Evolutionary conservation across 2,113 vertebrate genomes (phyloP).

Genomic region (Gymnogyps californianus): DNA sequence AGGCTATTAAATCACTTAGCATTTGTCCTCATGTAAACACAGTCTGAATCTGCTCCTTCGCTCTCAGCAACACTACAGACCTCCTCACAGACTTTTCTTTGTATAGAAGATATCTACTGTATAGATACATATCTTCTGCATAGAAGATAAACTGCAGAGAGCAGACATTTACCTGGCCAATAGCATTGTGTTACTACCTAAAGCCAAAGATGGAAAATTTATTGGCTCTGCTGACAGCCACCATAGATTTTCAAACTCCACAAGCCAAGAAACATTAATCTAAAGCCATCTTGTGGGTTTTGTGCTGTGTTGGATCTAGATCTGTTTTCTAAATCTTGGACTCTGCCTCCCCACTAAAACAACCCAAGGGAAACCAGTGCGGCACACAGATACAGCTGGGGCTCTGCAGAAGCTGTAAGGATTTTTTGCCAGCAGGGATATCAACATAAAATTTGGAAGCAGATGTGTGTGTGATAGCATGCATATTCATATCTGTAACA

Average conservation of each 20-base stretch:
- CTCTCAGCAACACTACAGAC: background rate
- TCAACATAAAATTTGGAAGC: background rate
- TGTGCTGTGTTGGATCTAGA: background rate
- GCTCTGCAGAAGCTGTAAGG: background rate
- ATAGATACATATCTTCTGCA: background rate
- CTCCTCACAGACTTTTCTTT: background rate
- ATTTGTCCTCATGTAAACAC: background rate
- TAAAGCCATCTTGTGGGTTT: background rate
- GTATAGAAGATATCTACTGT: background rate
- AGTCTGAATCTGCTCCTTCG: background rate
- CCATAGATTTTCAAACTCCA: background rate
- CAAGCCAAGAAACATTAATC: background rate
- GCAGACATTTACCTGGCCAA: background rate
- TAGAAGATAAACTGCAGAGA: background rate
- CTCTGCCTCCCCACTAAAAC: background rate
- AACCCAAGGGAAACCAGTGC: background rate
- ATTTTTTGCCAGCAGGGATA: background rate
- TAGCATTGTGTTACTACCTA: background rate
- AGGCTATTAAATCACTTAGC: background rate
- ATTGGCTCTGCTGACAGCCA: constrained; percentile 1
- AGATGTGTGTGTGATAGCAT: background rate
- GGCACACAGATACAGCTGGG: background rate
- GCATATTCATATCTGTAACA: background rate
- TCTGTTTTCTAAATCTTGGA: constrained; percentile 1
- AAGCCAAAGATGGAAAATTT: background rate